Evolutionary conservation across 2,888 invertebrate genomes (phyloP).

Genomic region (Catocala nupta): DNA sequence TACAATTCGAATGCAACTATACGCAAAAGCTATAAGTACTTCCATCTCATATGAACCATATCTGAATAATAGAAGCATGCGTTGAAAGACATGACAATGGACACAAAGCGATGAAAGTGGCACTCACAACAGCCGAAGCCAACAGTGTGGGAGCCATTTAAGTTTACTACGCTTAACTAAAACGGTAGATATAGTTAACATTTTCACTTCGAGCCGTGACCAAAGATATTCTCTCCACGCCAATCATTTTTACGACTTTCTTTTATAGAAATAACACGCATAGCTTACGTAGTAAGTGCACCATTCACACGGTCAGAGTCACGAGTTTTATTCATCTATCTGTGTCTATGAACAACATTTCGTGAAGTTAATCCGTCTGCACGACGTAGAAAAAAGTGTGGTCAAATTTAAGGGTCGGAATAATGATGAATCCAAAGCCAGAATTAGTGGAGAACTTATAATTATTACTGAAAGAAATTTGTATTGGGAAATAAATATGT

Average conservation of each 20-base stretch:
- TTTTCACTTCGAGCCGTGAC: constrained; percentile 45
- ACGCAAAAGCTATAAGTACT: too few species aligned
- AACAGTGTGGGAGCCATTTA: constrained; percentile 33
- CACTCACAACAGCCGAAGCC: constrained; percentile 16
- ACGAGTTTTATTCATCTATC: constrained; percentile 8
- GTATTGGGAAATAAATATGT: too few species aligned
- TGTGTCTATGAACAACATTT: not conserved
- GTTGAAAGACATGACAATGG: not conserved
- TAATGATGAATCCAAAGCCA: too few species aligned
- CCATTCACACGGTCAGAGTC: constrained; percentile 15
- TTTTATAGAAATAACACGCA: constrained; percentile 36
- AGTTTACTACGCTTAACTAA: constrained; percentile 23
- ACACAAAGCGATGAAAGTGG: constrained; percentile 13
- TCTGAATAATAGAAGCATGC: too few species aligned
- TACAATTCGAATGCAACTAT: too few species aligned
- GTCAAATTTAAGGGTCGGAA: too few species aligned
- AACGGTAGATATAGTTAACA: constrained; percentile 18
- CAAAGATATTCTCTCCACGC: constrained; percentile 27
- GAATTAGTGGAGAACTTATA: too few species aligned
- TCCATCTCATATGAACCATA: too few species aligned
- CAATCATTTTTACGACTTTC: constrained; percentile 44
- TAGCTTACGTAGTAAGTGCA: constrained; percentile 14
- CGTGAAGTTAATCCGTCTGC: too few species aligned
- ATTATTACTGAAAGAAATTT: too few species aligned
- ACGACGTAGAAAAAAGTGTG: too few species aligned